A percentile compares a stretch with the other conserved stretches of the same genome.
Conservation (phyloP, 2,888 invertebrate species). For the Athalia circularis region DNA sequence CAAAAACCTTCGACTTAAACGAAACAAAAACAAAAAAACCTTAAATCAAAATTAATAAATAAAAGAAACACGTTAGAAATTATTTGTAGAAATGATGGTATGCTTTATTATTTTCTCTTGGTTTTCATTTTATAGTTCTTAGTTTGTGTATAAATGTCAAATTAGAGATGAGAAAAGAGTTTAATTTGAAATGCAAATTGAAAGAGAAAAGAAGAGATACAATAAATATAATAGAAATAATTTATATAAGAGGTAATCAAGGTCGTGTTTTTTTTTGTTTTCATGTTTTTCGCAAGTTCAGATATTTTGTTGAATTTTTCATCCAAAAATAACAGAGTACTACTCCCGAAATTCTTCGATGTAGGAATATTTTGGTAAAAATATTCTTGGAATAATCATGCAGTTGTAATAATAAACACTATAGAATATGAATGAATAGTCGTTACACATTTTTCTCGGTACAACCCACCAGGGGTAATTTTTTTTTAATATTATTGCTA, state of each 20-base stretch:
- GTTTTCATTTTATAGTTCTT: conserved; percentile 12
- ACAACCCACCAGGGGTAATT: conserved; percentile 59
- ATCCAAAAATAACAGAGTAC: too few species aligned
- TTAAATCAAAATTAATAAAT: neutral
- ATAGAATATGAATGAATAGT: conserved; percentile 13
- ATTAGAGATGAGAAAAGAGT: conserved; percentile 42
- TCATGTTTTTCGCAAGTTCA: conserved; percentile 18
- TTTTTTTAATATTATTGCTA: conserved; percentile 45
- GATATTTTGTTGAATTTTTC: too few species aligned
- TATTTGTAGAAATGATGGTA: conserved; percentile 31
- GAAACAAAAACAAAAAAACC: neutral
- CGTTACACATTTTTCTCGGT: conserved; percentile 42
- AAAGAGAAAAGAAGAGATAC: conserved; percentile 39
- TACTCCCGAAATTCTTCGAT: too few species aligned
- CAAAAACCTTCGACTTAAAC: neutral
- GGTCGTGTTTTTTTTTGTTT: conserved; percentile 64
- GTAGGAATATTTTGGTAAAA: conserved; percentile 61
- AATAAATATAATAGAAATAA: conserved; percentile 46
- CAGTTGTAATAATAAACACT: conserved; percentile 48
- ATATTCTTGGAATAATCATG: conserved; percentile 64
- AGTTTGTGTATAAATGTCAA: conserved; percentile 23
- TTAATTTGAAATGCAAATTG: conserved; percentile 40
- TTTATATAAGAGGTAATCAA: conserved; percentile 48
- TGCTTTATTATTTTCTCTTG: conserved; percentile 31
- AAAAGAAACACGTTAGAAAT: neutral